Percentiles rank a stretch among this genome's conserved stretches.
Conservation (phyloP, 2,888 invertebrate species). For the Amphimallon solstitiale region DNA sequence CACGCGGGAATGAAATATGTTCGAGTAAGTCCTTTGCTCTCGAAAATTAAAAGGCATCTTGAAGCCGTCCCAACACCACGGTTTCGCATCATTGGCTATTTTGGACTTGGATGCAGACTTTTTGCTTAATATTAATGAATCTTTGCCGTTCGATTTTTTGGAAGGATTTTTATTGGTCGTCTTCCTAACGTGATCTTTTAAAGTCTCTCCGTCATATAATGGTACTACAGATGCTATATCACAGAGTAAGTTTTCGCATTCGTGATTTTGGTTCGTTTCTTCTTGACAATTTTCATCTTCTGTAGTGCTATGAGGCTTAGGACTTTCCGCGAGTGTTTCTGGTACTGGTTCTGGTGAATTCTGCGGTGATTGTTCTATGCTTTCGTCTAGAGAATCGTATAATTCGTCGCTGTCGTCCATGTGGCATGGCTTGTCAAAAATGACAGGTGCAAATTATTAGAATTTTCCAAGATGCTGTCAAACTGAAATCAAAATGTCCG, state of each 20-base stretch:
- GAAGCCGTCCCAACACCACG: too few species aligned
- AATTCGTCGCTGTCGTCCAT: conserved; percentile 45
- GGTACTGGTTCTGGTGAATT: background rate
- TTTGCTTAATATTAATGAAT: background rate
- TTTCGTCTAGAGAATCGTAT: conserved; percentile 48
- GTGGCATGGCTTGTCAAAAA: conserved; percentile 29
- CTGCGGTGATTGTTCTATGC: conserved; percentile 16
- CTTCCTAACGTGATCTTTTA: conserved; percentile 26
- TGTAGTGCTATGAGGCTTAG: background rate
- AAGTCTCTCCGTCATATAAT: conserved; percentile 41
- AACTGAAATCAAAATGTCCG: too few species aligned
- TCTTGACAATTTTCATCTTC: background rate
- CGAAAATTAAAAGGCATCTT: conserved; percentile 1
- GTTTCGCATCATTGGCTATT: too few species aligned
- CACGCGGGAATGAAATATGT: conserved; percentile 40
- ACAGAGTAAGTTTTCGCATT: background rate
- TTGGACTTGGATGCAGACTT: too few species aligned
- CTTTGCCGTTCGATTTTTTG: background rate
- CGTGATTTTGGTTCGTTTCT: background rate
- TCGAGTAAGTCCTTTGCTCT: conserved; percentile 40
- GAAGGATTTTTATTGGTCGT: background rate
- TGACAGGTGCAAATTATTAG: background rate
- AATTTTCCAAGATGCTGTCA: too few species aligned
- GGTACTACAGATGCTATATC: conserved; percentile 41
- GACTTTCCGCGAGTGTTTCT: too few species aligned